Conservation (phyloP, 2,888 invertebrate genomes). For the Lottia scabra region DNA sequence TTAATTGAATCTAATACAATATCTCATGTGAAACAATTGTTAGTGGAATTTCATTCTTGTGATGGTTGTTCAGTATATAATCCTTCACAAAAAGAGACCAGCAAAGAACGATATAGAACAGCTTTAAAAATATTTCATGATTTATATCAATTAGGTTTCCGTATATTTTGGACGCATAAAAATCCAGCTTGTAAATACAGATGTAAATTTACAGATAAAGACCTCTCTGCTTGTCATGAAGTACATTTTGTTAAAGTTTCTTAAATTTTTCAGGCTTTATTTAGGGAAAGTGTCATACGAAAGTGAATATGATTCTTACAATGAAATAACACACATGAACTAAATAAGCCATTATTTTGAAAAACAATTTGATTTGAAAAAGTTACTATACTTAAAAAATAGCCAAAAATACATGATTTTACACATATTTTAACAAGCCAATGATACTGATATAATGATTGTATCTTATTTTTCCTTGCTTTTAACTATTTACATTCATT, state of each 20-base stretch:
- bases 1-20: slow-evolving; percentile 40
- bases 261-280: not conserved
- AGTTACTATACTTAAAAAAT: too few species aligned
- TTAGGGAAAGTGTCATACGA: too few species aligned
- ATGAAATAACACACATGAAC: too few species aligned
- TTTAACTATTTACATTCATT: too few species aligned
- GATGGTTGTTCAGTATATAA: slow-evolving; percentile 34
- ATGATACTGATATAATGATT: too few species aligned
- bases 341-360: too few species aligned
- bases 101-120: slow-evolving; percentile 41
- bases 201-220: slow-evolving; percentile 40
- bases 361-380: too few species aligned
- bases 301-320: too few species aligned
- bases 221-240: slow-evolving; percentile 48
- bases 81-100: slow-evolving; percentile 37
- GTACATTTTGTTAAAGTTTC: slow-evolving; percentile 22
- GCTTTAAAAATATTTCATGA: slow-evolving; percentile 44
- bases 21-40: slow-evolving; percentile 39
- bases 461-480: too few species aligned
- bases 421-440: too few species aligned
- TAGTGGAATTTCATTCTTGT: slow-evolving; percentile 51
- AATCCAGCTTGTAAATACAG: slow-evolving; percentile 51
- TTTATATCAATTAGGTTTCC: slow-evolving; percentile 46
- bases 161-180: slow-evolving; percentile 49
- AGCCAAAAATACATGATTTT: too few species aligned